Evolutionary conservation across 2,797 vertebrate genomes (phyloP), one percentile per base, ranked within the genome.

Genomic region (Coluber constrictor): DNA sequence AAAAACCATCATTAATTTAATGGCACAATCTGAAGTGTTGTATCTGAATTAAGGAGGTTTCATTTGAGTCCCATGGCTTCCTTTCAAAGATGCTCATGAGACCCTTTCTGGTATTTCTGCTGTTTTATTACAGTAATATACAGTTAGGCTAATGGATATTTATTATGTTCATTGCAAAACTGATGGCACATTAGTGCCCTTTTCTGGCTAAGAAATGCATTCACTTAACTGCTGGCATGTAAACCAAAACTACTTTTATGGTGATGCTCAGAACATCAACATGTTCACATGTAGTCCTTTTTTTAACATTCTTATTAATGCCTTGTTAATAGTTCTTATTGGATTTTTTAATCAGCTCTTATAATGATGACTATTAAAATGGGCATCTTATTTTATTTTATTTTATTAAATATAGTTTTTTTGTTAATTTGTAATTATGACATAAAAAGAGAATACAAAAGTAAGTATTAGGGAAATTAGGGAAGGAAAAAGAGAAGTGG

Each of bases 41-140:
- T 66, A 29, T 29, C 18, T 56, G 55, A 90, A 74, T 74, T 56
- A 56, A 90, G 51, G 63, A 25, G n/a, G 66, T 56, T 90, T 90
- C 89, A 56, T 74, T 74, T 74, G 18, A 37, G 63, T 90, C 63
- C 89, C 54, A 56, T 56, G 20, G 89, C n/a, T 55, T 25, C n/a
- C 54, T 56, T 90, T 54, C 63, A 90, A 55, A 90, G 51, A 32
- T 74, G 89, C 89, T 56, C 63, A 32, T 74, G 89, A 32, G 63
- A 23, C 51, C 11, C 51, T 55, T 90, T 55, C 29, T 54, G 32
- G 29, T 23, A 74, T 54, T 56, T 54, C 15, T 74, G n/a, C 18
- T 90, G n/a, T 74, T 90, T 90, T 74, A 74, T 74, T 90, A 70
- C 55, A 20, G 70, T 23, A 86, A 90, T 92, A 87, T 95, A 29